phyloP scores from a whole-genome alignment of 2,113 vertebrate species.

The Phyllostomus hastatus region DNA sequence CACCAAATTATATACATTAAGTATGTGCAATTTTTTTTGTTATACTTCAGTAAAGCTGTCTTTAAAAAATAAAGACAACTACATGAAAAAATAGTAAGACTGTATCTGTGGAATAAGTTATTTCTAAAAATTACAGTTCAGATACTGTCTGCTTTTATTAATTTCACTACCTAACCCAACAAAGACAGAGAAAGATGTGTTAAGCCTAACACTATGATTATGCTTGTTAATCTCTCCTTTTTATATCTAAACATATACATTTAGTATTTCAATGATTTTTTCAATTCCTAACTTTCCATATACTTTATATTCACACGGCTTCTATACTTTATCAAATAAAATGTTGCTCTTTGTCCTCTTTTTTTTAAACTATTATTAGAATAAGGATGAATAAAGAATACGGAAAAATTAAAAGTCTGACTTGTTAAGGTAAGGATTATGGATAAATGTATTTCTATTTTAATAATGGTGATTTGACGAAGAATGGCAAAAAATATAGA shows the following conservation, averaged over 20 bases:
- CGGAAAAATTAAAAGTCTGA: constrained; percentile 11
- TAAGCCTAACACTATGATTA: not conserved
- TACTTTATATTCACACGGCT: not conserved
- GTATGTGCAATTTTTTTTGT: not conserved
- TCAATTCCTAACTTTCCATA: not conserved
- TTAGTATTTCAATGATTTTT: not conserved
- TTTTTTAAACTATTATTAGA: not conserved
- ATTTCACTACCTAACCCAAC: not conserved
- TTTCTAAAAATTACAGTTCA: not conserved
- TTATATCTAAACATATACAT: not conserved
- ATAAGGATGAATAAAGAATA: not conserved
- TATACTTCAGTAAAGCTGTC: not conserved
- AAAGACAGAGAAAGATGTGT: not conserved
- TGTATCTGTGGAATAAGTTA: not conserved
- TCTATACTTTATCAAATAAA: constrained; percentile 2
- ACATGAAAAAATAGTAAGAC: not conserved
- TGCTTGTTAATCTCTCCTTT: not conserved
- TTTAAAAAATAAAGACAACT: not conserved
- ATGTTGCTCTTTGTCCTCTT: not conserved
- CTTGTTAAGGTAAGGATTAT: not conserved
- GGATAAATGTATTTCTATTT: not conserved
- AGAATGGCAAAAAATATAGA: not conserved
- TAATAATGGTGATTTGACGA: not conserved
- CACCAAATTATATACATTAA: not conserved
- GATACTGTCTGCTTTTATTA: not conserved